These are phyloP conservation scores for Asarcornis scutulata DNA, from an alignment of 2,113 vertebrate genomes.

Conservation along the genomic window DNA sequence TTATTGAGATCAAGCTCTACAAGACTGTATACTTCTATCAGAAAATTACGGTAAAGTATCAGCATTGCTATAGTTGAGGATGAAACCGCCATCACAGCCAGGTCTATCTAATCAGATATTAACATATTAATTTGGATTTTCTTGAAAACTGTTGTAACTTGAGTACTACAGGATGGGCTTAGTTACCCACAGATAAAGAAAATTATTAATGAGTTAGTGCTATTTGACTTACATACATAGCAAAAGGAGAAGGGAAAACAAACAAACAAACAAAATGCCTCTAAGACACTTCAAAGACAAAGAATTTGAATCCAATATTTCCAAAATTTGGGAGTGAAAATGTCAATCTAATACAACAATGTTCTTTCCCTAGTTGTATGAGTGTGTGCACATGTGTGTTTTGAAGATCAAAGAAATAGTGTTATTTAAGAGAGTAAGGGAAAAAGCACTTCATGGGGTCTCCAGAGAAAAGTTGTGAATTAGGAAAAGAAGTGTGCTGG, in stretches of 20 bases:
- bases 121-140: background rate
- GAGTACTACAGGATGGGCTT: background rate
- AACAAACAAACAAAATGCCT: background rate
- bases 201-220: constrained; percentile 6
- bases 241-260: background rate
- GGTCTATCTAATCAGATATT: constrained; percentile 17
- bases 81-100: background rate
- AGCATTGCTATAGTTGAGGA: background rate
- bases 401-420: background rate
- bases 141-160: background rate
- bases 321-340: background rate
- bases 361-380: background rate
- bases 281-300: rapidly evolving
- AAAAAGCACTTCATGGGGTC: background rate
- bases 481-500: rapidly evolving
- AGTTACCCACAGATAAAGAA: background rate
- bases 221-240: background rate
- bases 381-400: background rate
- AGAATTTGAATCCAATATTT: background rate
- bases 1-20: background rate
- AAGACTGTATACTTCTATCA: background rate
- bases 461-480: background rate
- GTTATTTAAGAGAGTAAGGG: background rate
- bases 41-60: background rate
- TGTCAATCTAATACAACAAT: background rate